A percentile compares a stretch with the other conserved stretches of the same genome.
Evolutionary conservation across 1,140 invertebrate species (phyloP).

Genomic region (Zeugodacus cucurbitae): DNA sequence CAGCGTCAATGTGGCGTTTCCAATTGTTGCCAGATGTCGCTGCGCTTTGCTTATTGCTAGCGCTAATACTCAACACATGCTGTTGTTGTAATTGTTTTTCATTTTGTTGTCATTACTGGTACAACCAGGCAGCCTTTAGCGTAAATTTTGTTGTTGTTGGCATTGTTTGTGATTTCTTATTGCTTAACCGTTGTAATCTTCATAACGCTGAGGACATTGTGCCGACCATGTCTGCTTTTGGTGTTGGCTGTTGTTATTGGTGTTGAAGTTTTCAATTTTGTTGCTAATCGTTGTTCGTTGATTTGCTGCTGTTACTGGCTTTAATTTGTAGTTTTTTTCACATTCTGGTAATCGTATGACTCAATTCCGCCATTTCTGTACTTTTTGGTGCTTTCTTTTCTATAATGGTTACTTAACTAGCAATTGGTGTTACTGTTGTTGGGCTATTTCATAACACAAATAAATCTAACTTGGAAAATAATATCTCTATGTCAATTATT

Average conservation of each 20-base stretch:
- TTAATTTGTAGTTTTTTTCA: background rate
- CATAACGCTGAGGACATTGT: background rate
- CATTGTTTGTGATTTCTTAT: background rate
- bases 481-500: too few species aligned
- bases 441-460: too few species aligned
- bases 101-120: background rate
- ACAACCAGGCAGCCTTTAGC: background rate
- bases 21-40: constrained; percentile 24
- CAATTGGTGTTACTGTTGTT: too few species aligned
- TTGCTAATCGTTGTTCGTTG: background rate
- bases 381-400: background rate
- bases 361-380: background rate
- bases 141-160: too few species aligned
- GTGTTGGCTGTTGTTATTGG: background rate
- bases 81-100: background rate
- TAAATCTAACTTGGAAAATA: too few species aligned
- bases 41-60: background rate
- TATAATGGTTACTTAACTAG: too few species aligned
- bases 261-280: background rate
- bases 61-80: background rate
- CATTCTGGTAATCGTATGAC: background rate
- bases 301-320: background rate
- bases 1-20: constrained; percentile 24
- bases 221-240: background rate
- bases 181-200: constrained; percentile 11